These are phyloP conservation scores for Latrodectus elegans DNA, from an alignment of 2,888 invertebrate genomes.

Conservation along the genomic window DNA sequence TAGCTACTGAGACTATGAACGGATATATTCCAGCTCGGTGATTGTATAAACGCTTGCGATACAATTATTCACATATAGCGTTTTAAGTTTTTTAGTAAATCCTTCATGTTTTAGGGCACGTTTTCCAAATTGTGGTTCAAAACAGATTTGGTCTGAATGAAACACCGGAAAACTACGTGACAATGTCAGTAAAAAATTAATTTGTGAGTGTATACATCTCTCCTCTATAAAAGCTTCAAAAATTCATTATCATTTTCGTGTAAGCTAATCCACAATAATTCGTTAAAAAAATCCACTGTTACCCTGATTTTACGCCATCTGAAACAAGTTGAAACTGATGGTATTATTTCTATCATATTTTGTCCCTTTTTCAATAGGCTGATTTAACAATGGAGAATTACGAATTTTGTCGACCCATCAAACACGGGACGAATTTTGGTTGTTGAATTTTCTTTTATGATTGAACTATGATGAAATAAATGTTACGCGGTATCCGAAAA, in stretches of 20 bases:
- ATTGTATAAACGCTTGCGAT: background rate
- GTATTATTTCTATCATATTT: conserved; percentile 11
- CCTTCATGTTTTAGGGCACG: background rate
- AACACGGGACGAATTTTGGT: no score
- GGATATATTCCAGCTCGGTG: background rate
- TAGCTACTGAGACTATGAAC: background rate
- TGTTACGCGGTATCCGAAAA: no score
- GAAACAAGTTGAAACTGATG: background rate
- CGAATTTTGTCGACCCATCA: no score
- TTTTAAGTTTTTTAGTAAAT: background rate
- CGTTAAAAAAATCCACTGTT: background rate
- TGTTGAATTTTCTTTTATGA: no score
- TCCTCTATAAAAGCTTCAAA: background rate
- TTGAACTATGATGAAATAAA: no score
- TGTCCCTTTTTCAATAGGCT: background rate
- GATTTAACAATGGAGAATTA: no score
- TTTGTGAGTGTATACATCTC: background rate
- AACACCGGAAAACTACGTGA: background rate
- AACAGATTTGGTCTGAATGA: background rate
- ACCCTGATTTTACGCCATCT: background rate
- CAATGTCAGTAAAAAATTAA: background rate
- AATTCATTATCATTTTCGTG: background rate
- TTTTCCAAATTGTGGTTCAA: background rate
- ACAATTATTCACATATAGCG: conserved; percentile 14
- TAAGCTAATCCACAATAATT: background rate